These are phyloP conservation scores for Amaurobius ferox DNA, from an alignment of 2,888 invertebrate genomes.

Conservation along the genomic window DNA sequence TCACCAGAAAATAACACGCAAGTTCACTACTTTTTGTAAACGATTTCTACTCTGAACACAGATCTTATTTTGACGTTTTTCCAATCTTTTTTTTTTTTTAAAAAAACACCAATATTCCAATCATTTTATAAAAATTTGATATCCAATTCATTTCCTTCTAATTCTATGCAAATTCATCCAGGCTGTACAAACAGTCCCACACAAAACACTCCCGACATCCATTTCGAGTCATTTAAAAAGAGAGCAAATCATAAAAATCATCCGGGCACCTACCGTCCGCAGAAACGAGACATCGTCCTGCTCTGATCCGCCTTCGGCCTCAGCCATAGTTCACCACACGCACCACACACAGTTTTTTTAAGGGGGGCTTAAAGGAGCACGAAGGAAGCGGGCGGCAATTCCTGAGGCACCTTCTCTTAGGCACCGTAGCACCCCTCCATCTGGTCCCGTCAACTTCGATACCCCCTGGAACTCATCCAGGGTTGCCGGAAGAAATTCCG, in stretches of 20 bases:
- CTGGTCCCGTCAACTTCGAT: slow-evolving; percentile 18
- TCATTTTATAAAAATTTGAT: no score
- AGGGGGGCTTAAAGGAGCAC: neutral
- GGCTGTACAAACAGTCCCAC: no score
- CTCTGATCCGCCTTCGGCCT: slow-evolving; percentile 92
- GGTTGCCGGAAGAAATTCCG: slow-evolving; percentile 30
- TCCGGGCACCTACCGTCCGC: slow-evolving; percentile 88
- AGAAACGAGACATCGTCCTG: slow-evolving; percentile 99
- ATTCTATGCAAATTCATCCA: no score
- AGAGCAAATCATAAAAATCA: neutral
- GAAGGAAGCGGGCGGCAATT: slow-evolving; percentile 52
- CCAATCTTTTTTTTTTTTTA: no score
- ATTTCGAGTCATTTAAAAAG: no score
- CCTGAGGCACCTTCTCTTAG: slow-evolving; percentile 15
- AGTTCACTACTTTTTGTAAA: no score
- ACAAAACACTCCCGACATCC: no score
- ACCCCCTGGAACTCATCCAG: slow-evolving; percentile 23
- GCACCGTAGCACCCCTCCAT: slow-evolving; percentile 38
- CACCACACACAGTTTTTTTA: neutral
- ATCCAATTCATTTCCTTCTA: no score
- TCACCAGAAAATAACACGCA: no score
- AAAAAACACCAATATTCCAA: no score
- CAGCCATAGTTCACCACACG: slow-evolving; percentile 47
- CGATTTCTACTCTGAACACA: no score
- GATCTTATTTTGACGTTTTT: no score